Conservation (phyloP, 1,140 invertebrate species). For the Anastatus disparis region DNA sequence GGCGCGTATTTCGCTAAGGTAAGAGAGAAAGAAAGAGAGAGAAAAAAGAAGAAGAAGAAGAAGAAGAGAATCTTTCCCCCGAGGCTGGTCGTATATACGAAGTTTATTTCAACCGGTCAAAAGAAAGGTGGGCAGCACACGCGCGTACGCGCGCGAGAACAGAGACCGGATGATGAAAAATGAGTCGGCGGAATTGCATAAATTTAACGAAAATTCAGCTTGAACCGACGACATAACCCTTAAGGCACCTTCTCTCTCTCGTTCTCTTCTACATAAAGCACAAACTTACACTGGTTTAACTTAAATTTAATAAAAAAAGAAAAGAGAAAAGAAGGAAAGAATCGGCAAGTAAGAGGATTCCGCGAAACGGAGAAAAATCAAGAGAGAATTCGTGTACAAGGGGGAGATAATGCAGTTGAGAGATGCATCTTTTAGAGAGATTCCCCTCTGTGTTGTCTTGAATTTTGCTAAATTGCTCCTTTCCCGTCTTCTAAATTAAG, state of each 20-base stretch:
- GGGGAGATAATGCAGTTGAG: slow-evolving; percentile 46
- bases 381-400: slow-evolving; percentile 32
- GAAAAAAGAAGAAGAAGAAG: slow-evolving; percentile 26
- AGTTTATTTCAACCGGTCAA: slow-evolving; percentile 38
- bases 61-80: slow-evolving; percentile 29
- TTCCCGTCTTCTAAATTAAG: slow-evolving; percentile 34
- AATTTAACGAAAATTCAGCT: slow-evolving; percentile 47
- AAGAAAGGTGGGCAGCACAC: slow-evolving; percentile 19
- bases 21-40: slow-evolving; percentile 5
- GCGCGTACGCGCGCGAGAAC: background rate
- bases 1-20: slow-evolving; percentile 29
- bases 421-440: background rate
- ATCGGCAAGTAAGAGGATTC: slow-evolving; percentile 55
- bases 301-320: too few species aligned
- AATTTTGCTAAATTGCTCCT: slow-evolving; percentile 33
- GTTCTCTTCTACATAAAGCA: background rate
- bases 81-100: slow-evolving; percentile 36
- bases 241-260: background rate
- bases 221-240: slow-evolving; percentile 38
- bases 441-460: background rate
- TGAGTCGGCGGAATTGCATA: slow-evolving; percentile 46
- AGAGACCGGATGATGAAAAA: slow-evolving; percentile 42
- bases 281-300: too few species aligned
- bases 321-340: slow-evolving; percentile 52
- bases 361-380: slow-evolving; percentile 61